Evolutionary conservation across 2,888 invertebrate species (phyloP), one percentile per base, ranked within the genome.

Genomic region (Nomada fabriciana): DNA sequence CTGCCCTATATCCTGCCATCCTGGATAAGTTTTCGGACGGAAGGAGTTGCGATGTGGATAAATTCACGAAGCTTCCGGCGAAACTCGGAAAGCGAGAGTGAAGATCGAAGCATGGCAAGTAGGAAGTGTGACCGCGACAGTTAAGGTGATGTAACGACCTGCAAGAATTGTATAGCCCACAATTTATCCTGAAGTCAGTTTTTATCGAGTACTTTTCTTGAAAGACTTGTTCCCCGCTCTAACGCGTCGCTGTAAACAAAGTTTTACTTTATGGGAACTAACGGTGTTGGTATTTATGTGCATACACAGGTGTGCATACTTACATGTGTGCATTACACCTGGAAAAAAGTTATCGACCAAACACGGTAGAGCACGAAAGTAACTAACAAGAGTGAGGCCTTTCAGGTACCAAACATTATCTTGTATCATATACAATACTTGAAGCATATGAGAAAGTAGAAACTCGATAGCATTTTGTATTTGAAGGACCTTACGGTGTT

Each of bases 1-100:
- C 64, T 74, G 85, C 71, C 83, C 77, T 80, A 81, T 74, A 82
- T 86, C 76, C 76, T 55, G 76, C 76, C 67, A 80, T 71, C 78
- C 65, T 59, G 55, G 74, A 78, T 83, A 88, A 88, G 77, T 88
- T 88, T 77, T 84, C 80, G 84, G 84, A 88, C 84, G 83, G 83
- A 84, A 79, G 83, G 68, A 74, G 73, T 80, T 76, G 70, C 65
- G 80, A 65, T 63, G 64, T 72, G 80, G 87, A 88, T 87, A 89
- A 89, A 87, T 89, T 85, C 77, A 67, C 76, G 65, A 73, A 78
- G 69, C 75, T 64, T 78, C 69, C 83, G 53, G 83, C 70, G 75
- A 87, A 87, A 85, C 82, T 85, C 80, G 52, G 81, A 83, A 75
- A 76, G 69, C 47, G 82, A 84, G 77, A 78, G 76, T 67, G 36